Evolutionary conservation across 2,113 vertebrate species (phyloP).

Genomic region (Apeltes quadracus): DNA sequence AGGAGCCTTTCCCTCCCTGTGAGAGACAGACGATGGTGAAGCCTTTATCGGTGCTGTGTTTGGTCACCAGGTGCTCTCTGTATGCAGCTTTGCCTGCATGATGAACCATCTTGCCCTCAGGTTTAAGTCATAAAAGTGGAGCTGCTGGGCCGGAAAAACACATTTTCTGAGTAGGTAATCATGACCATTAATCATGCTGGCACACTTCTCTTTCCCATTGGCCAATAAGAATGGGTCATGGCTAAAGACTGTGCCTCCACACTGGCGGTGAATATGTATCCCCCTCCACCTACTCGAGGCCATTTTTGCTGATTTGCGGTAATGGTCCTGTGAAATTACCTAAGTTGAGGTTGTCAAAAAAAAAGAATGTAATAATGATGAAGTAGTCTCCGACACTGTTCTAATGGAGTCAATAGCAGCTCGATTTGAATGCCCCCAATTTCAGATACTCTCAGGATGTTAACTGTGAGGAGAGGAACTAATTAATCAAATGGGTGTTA

Average conservation of each 20-base stretch:
- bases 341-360: constrained; percentile 48
- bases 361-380: constrained; percentile 34
- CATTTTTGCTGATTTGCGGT: constrained; percentile 58
- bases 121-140: constrained; percentile 83
- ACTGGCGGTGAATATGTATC: constrained; percentile 54
- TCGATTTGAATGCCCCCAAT: constrained; percentile 11
- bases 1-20: constrained; percentile 2
- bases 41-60: constrained; percentile 36
- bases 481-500: not conserved
- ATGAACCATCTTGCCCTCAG: constrained; percentile 66
- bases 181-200: constrained; percentile 85
- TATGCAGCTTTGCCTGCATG: constrained; percentile 65
- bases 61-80: constrained; percentile 31
- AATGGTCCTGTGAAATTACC: constrained; percentile 57
- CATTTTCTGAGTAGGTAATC: constrained; percentile 85
- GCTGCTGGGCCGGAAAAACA: constrained; percentile 82
- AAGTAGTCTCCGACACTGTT: constrained; percentile 7
- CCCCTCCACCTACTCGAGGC: constrained; percentile 52
- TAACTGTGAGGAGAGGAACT: not conserved
- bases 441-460: not conserved
- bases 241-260: constrained; percentile 63
- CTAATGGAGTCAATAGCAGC: constrained; percentile 4
- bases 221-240: constrained; percentile 76
- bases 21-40: constrained; percentile 37
- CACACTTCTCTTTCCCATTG: constrained; percentile 71